Evolutionary conservation across 2,888 invertebrate genomes (phyloP), one percentile per base, ranked within the genome.

Genomic region (Chymomyza amoena): DNA sequence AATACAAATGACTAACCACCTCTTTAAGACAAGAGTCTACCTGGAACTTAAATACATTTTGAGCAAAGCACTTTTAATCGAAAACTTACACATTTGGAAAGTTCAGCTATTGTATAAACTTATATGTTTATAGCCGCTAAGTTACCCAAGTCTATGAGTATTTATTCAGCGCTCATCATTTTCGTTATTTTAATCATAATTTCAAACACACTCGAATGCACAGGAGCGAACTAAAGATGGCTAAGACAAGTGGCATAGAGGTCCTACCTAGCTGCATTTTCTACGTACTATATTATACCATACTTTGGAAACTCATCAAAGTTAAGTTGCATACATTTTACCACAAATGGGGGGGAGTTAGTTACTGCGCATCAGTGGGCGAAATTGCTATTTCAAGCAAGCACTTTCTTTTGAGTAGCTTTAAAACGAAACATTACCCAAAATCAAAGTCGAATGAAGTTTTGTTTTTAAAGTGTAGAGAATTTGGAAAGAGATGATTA

Each of bases 241-340:
- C 50, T 51, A 59, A 69, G 68, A 51, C 51, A 72, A 69, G 69
- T 69, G 60, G 70, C 63, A 52, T 61, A 72, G 68, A 72, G 69
- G 69, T 28, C 7, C 65, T 32, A 57, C 7, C 65, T 32, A 57
- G 4, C 59, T 15, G n/a, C 39, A 15, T 45, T 15, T 50, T 25
- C 18, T 57, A 56, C 73, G 67, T 32, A 32, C 32, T 25, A 2
- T 25, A 25, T 25, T n/a, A n/a, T n/a, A 28, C 2, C 6, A 32
- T 71, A 75, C 78, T 81, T 78, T 67, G 80, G 72, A 78, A 83
- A 84, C 86, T 84, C 84, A 85, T 84, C 85, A 83, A 85, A 83
- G 73, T 79, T 77, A 75, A 78, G 79, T 79, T 78, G 72, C 65
- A 75, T 68, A 73, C 60, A 61, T 54, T 54, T 67, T 60, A 51